Evolutionary conservation across 92 coral and sea anemone species (phyloP), one percentile per base, ranked within the genome.

Genomic region (Porites divaricata): DNA sequence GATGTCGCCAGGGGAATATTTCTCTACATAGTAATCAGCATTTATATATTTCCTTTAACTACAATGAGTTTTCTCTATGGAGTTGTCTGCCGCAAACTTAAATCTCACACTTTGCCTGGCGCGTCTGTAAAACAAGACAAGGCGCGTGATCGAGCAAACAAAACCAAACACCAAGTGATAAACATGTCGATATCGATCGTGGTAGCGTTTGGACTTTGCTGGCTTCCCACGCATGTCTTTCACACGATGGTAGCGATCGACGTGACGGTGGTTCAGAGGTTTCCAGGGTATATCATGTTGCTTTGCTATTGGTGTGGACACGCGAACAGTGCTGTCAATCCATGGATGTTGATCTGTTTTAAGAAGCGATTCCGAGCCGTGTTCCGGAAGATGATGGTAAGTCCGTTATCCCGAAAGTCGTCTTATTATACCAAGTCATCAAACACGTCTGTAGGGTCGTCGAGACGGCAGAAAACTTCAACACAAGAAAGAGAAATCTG

Each of bases 321-420:
- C 52, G 72, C 87, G 6, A 83, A 83, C 66, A 83, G 87, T 51
- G 87, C 74, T 0, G 53, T 83, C 45, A 83, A 83, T 19, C 87
- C 87, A 20, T 83, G 87, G 87, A n/a, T 83, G 35, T 11, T 83
- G 64, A 63, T 83, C 19, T 83, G 63, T 25, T 83, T 83, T 51
- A 81, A 59, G 76, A 68, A 70, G 76, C 57, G 58, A 28, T 81
- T 81, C 14, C 67, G 85, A 8, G 56, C 76, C 17, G 85, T n/a
- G 14, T 81, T 81, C n/a, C 52, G 52, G 1, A 79, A 20, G 61
- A 79, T 79, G 83, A 15, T 79, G 17, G 24, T 63, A 1, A 0
- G 6, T 10, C 51, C 83, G 20, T 53, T 79, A 9, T 23, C 51
- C 8, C 72, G 83, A 5, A 20, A 65, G 4, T 79, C 83, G 45